Base-by-base conservation (phyloP, 2,888 invertebrate genomes). In the Caenorhabditis japonica region DNA sequence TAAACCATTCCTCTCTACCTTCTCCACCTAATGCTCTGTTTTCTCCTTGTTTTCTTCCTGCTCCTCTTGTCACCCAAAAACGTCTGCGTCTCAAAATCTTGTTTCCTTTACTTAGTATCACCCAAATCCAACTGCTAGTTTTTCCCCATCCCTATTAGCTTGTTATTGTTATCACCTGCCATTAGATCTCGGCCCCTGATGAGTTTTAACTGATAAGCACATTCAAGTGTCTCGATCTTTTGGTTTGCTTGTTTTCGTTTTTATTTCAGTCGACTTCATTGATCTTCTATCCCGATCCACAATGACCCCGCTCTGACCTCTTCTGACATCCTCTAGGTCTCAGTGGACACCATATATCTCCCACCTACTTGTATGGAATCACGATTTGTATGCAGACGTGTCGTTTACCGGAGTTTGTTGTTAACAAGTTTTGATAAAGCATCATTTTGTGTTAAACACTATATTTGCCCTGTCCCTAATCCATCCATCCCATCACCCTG, bases 371-470 rank as follows among this genome's bases (percentile, higher is more conserved):
- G 52, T 55, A 60, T 30, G 61, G 73, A 52, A 61, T 58, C 61
- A 44, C 56, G 53, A 68, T 73, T 68, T 61, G 66, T 52, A 38
- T 52, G 44, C 68, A 61, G 60, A 59, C 53, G 8, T 53, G 46
- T 53, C 41, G 53, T 60, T 49, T 60, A 59, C 56, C 59, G 72
- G 73, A 61, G 66, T 64, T 71, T 72, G 68, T 73, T 73, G 73
- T 68, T 73, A 61, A 73, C 68, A 73, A 73, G 73, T 53, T 73
- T 68, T 73, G 68, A 73, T 73, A 73, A 73, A 73, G 73, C 73
- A 68, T 73, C 73, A 58, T 73, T 73, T 68, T 73, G 51, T 73
- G 55, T 73, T 70, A 51, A 58, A 51, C 58, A 51, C 58, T 49
- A 44, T 27, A 38, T 62, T 53, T 25, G 25, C 53, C 7, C 44